phyloP scores from a whole-genome alignment of 2,888 invertebrate species.

The Meliscaeva auricollis region DNA sequence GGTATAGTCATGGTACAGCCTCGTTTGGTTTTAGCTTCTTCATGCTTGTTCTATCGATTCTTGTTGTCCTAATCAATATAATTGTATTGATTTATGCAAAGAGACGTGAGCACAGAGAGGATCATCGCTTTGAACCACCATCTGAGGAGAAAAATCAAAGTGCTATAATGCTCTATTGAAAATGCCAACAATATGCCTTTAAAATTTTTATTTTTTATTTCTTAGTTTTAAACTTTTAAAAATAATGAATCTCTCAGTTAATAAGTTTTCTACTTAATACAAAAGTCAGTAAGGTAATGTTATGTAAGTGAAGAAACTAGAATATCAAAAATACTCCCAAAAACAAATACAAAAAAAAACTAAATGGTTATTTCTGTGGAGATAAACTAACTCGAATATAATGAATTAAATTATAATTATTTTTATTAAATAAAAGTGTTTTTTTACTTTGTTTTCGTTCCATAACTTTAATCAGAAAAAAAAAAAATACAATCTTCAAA shows the following conservation, averaged over 20 bases:
- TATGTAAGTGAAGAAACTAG: slow-evolving; percentile 43
- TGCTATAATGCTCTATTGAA: slow-evolving; percentile 84
- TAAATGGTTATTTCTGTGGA: slow-evolving; percentile 47
- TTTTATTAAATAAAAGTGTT: slow-evolving; percentile 1
- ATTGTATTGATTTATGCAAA: slow-evolving; percentile 80
- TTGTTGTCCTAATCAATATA: slow-evolving; percentile 82
- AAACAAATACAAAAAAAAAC: neutral
- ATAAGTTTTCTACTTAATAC: slow-evolving; percentile 37
- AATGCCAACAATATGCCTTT: slow-evolving; percentile 60
- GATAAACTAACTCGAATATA: slow-evolving; percentile 42
- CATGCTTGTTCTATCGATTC: slow-evolving; percentile 81
- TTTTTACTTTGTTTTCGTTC: neutral
- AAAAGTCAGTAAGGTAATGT: slow-evolving; percentile 59
- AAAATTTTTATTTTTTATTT: slow-evolving; percentile 21
- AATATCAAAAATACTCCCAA: slow-evolving; percentile 50
- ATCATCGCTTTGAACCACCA: slow-evolving; percentile 80
- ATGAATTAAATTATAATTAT: slow-evolving; percentile 49
- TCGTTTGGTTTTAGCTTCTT: slow-evolving; percentile 95
- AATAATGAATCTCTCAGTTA: slow-evolving; percentile 59
- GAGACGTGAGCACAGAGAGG: slow-evolving; percentile 80
- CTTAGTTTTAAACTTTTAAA: slow-evolving; percentile 32
- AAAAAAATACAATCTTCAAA: neutral
- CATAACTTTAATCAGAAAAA: neutral
- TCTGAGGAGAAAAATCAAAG: slow-evolving; percentile 83
- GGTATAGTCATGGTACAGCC: slow-evolving; percentile 93